Percentiles rank a stretch among this genome's conserved stretches.
Evolutionary conservation across 2,113 vertebrate genomes (phyloP).

Genomic region (Deroptyus accipitrinus): DNA sequence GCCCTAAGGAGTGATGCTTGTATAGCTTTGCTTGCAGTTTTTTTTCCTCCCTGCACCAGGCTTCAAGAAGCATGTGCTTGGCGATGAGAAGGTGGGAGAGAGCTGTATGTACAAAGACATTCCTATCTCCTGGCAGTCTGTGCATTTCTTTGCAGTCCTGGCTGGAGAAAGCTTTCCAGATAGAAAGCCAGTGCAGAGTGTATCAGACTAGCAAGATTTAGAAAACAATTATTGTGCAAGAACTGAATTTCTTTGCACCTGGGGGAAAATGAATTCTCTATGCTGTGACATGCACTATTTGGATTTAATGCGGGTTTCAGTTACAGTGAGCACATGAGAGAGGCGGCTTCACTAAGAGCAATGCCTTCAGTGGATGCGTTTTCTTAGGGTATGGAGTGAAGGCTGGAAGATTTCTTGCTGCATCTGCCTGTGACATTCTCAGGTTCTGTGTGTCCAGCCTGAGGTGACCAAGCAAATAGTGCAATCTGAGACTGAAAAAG

Average conservation of each 20-base stretch:
- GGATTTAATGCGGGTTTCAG: neutral
- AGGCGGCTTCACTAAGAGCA: neutral
- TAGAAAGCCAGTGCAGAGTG: neutral
- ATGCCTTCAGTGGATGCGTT: neutral
- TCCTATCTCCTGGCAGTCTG: neutral
- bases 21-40: neutral
- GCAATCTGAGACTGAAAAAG: neutral
- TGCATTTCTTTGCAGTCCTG: neutral
- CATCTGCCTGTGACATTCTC: neutral
- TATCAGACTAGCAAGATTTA: neutral
- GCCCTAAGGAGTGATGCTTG: neutral
- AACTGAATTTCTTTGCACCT: neutral
- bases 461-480: neutral
- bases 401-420: neutral
- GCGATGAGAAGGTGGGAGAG: neutral
- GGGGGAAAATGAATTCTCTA: neutral
- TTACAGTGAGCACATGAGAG: neutral
- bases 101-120: neutral
- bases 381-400: neutral
- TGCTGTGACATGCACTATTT: neutral
- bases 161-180: neutral
- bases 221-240: neutral
- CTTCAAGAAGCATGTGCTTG: neutral
- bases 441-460: neutral
- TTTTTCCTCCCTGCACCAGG: neutral